Conservation (phyloP, 2,797 vertebrate genomes). For the Sardinella longiceps region DNA sequence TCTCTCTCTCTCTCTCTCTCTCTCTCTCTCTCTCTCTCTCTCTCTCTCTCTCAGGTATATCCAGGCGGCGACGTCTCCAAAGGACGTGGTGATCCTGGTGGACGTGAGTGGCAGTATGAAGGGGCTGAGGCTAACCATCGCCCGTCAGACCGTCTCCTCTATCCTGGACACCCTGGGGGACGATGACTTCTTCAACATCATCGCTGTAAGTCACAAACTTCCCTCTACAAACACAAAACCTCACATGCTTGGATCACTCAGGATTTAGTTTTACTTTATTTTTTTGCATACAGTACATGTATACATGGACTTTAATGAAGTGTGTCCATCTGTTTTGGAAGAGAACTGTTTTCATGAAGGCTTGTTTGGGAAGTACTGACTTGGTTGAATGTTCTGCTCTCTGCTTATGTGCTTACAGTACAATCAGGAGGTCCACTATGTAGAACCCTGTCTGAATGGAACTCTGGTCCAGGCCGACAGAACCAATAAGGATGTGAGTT, state of each 20-base stretch:
- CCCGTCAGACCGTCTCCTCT: constrained; percentile 95
- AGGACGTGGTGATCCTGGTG: constrained; percentile 95
- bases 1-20: neutral
- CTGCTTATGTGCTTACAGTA: constrained; percentile 75
- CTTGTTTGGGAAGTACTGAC: constrained; percentile 15
- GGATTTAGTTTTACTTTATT: neutral
- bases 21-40: neutral
- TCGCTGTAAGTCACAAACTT: constrained; percentile 82
- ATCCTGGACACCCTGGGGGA: constrained; percentile 97
- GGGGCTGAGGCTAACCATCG: constrained; percentile 93
- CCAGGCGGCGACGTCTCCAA: constrained; percentile 96
- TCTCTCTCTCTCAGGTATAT: constrained; percentile 83
- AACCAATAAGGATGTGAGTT: constrained; percentile 94
- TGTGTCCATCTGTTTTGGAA: neutral
- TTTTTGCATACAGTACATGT: neutral
- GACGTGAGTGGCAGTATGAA: constrained; percentile 99
- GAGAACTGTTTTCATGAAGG: neutral
- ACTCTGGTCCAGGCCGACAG: constrained; percentile 94
- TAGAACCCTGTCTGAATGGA: constrained; percentile 95
- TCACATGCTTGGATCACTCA: neutral
- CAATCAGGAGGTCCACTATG: constrained; percentile 95
- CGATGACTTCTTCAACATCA: constrained; percentile 98
- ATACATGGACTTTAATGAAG: no score
- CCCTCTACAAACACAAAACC: neutral
- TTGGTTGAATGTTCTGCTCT: constrained; percentile 38